Evolutionary conservation across 2,797 vertebrate species (phyloP), one percentile per base, ranked within the genome.

Genomic region (Cynopterus sphinx): DNA sequence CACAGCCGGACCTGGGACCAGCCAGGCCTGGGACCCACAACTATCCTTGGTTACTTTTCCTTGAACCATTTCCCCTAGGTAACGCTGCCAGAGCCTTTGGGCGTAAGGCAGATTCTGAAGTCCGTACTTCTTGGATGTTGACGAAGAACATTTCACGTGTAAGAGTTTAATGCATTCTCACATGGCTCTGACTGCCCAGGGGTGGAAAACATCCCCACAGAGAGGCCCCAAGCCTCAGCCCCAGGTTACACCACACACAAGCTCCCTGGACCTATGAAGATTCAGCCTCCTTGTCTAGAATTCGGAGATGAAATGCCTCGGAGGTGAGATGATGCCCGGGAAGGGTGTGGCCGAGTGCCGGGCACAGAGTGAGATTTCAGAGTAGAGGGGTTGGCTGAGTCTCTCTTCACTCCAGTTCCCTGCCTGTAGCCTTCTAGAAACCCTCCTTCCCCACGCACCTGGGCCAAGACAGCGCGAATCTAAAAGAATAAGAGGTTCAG

Each of bases 291-390:
- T 63, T 6, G 11, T 67, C 82, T n/a, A n/a, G 88, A 88, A 79
- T 21, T 2, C 12, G 17, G 36, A 67, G 13, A 51, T 31, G 36
- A 36, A 24, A 9, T 2, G 13, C 70, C 10, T 87, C n/a, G 10
- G 33, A 33, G 33, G 5, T 1, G 21, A 90, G 22, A 92, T 1
- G 2, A 53, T 5, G 17, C 9, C 9, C 22, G 12, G 12, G 3
- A 17, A 43, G 46, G 0, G 2, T 12, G 41, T 3, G 6, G 28
- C 39, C 43, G 36, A 41, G 46, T 1, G 0, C n/a, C 0, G 0
- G 57, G 17, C 19, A 28, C 13, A 19, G 31, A 26, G 13, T 12
- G 21, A 43, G 39, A 75, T 51, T 59, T 63, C 74, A 70, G 70
- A 17, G 26, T 0, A 1, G 6, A 9, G 43, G n/a, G 28, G 8